These are phyloP conservation scores for Agonopterix arenella DNA, from an alignment of 2,888 invertebrate genomes.

Conservation along the genomic window DNA sequence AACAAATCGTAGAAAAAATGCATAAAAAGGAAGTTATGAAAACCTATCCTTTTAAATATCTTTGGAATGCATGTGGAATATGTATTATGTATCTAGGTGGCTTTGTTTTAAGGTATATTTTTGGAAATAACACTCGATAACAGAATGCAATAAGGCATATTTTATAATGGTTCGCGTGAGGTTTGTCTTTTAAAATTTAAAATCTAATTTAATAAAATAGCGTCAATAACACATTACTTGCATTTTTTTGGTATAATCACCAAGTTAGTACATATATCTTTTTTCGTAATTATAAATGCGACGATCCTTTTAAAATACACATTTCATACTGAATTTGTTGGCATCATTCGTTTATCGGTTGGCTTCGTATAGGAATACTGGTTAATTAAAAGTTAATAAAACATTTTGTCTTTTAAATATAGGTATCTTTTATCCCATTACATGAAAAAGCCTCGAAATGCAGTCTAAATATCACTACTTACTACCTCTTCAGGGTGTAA, in stretches of 20 bases:
- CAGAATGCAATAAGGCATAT: no score
- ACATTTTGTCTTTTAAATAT: conserved; percentile 42
- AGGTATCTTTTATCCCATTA: conserved; percentile 33
- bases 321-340: conserved; percentile 22
- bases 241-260: no score
- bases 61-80: conserved; percentile 58
- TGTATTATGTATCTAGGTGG: background rate
- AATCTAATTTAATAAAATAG: no score
- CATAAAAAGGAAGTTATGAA: background rate
- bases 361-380: conserved; percentile 40
- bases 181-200: no score
- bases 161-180: no score
- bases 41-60: conserved; percentile 21
- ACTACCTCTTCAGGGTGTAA: conserved; percentile 16
- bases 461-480: conserved; percentile 46
- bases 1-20: background rate
- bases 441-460: conserved; percentile 57
- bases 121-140: no score
- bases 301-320: background rate
- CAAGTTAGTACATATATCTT: background rate
- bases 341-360: conserved; percentile 40
- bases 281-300: background rate
- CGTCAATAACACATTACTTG: no score
- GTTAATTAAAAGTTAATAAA: conserved; percentile 26
- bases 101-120: no score